phyloP scores from a whole-genome alignment of 2,888 invertebrate species.

The Lasioglossum malachurum region DNA sequence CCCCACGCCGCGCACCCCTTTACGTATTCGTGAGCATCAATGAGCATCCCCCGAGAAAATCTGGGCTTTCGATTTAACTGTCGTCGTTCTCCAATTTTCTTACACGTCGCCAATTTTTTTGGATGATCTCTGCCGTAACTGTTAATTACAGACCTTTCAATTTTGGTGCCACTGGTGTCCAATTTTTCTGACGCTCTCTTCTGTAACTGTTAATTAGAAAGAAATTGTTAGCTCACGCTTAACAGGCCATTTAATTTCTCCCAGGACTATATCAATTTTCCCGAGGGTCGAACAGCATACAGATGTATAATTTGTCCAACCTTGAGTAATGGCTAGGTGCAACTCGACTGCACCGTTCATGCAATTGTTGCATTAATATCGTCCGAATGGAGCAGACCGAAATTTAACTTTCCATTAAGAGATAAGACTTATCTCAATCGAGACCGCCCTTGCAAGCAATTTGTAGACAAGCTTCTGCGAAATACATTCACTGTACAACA shows the following conservation, averaged over 20 bases:
- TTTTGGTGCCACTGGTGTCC: too few species aligned
- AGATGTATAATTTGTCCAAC: not conserved
- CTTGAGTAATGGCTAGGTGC: not conserved
- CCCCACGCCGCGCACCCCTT: not conserved
- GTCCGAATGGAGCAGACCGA: not conserved
- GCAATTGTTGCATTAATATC: constrained; percentile 6
- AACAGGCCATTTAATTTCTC: not conserved
- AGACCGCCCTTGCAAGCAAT: not conserved
- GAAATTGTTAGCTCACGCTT: too few species aligned
- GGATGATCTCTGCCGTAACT: too few species aligned
- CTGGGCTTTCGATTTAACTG: not conserved
- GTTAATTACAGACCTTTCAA: too few species aligned
- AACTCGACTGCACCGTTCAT: not conserved
- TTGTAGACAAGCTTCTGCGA: not conserved
- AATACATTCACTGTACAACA: too few species aligned
- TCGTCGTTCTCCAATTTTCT: not conserved
- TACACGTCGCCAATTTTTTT: too few species aligned
- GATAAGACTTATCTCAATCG: not conserved
- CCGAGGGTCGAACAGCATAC: not conserved
- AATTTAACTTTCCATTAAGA: constrained; percentile 5
- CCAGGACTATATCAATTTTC: not conserved
- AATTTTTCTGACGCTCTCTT: not conserved
- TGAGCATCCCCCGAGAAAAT: not conserved
- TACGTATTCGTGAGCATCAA: not conserved
- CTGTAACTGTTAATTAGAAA: not conserved